phyloP scores from a whole-genome alignment of 2,888 invertebrate genomes.

The Thymelicus sylvestris region DNA sequence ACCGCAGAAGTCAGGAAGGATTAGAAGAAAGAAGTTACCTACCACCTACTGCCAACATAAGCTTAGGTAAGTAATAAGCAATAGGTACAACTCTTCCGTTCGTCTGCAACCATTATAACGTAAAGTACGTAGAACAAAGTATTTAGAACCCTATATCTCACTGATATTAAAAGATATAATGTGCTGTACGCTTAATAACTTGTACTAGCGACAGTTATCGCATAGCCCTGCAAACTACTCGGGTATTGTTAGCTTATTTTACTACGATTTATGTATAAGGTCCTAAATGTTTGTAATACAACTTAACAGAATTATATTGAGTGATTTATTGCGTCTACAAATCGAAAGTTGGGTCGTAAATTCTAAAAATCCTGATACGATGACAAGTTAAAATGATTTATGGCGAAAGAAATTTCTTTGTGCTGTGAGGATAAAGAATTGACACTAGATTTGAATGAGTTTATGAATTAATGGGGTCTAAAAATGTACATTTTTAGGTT shows the following conservation, averaged over 20 bases:
- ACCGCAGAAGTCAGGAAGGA: no score
- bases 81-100: no score
- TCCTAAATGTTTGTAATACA: slow-evolving; percentile 42
- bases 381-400: slow-evolving; percentile 43
- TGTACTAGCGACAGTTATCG: slow-evolving; percentile 73
- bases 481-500: background rate
- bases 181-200: slow-evolving; percentile 57
- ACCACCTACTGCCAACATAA: no score
- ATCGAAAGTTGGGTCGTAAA: slow-evolving; percentile 40
- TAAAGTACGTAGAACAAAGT: no score
- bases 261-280: slow-evolving; percentile 44
- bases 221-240: slow-evolving; percentile 59
- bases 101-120: no score
- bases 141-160: no score
- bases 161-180: background rate
- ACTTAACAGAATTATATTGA: slow-evolving; percentile 42
- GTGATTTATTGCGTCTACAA: slow-evolving; percentile 42
- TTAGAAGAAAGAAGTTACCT: no score
- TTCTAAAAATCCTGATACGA: slow-evolving; percentile 39
- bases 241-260: slow-evolving; percentile 60
- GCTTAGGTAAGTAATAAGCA: no score
- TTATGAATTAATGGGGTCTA: background rate
- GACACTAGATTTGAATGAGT: slow-evolving; percentile 19
- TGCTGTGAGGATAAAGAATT: slow-evolving; percentile 5
- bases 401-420: slow-evolving; percentile 29